Evolutionary conservation across 2,888 invertebrate species (phyloP), one percentile per base, ranked within the genome.

Genomic region (Xestia ashworthii): DNA sequence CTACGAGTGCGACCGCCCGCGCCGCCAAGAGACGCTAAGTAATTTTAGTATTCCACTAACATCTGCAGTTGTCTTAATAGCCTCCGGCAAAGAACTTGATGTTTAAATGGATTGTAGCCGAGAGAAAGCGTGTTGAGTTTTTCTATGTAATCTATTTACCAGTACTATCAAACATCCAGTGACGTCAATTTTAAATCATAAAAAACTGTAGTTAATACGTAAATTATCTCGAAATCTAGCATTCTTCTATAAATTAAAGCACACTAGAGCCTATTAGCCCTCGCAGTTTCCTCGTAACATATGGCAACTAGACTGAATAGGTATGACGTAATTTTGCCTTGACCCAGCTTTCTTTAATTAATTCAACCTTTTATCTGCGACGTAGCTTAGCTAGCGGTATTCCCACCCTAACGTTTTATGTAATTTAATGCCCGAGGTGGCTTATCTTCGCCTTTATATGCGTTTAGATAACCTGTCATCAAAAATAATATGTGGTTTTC

Each of bases 21-120:
- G 5, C 95, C 96, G 11, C 95, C 95, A 0, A 91, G 95, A 11
- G 96, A 96, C 82, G 92, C 91, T 74, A 96, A 94, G 96, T 96
- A 85, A 87, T 76, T 69, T 76, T 48, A 76, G 19, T 74, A 71
- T 81, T 64, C 67, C 46, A 41, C n/a, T 73, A 46, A 71, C 44
- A 62, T 25, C 55, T 67, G 38, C 48, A 50, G n/a, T 50, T 78
- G 69, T 65, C 68, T 60, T 72, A 66, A 72, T 69, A 69, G 38
- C 53, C 14, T 44, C 32, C n/a, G n/a, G 32, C 32, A n/a, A 62
- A 6, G 32, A 74, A 64, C 55, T 76, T 41, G 8, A 4, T 38
- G 25, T 25, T 44, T 14, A 8, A 32, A 62, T 38, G 4, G 1
- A 38, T 60, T 22, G 5, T 6, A 32, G 46, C 25, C 5, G 3